Base-by-base conservation (phyloP, 1,140 invertebrate genomes). In the Aporrectodea caliginosa region DNA sequence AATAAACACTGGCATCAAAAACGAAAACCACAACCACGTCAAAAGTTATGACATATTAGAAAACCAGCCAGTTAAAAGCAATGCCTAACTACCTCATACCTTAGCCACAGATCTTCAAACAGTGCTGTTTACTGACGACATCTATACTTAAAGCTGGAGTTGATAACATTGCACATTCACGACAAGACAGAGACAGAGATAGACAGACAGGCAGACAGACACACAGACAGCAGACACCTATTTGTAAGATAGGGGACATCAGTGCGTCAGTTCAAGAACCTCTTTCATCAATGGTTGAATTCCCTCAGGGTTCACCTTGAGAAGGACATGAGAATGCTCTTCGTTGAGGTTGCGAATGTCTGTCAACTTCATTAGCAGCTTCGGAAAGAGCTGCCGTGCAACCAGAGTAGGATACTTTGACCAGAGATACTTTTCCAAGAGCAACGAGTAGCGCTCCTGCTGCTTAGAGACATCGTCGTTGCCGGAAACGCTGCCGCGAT, bases 301-400 rank as follows among this genome's bases (percentile, higher is more conserved):
- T 33, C 86, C 85, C 73, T 89, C 87, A 1, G 87, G 86, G 80
- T 88, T 88, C 70, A 88, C 84, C 81, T 86, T 87, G 71, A 90
- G 84, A 34, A 88, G 85, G 22, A 91, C 85, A 76, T 90, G 88
- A 1, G 88, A 90, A 81, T 90, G 90, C 71, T 88, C 87, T 82
- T 91, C 90, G 79, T 89, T 90, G 73, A 91, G 84, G 83, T 91
- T 90, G 31, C 90, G 86, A 78, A 91, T 87, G 84, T 91, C 90
- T 16, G 88, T 87, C 35, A 90, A 83, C 82, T 89, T 90, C 82
- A 90, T 88, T n/a, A 90, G 84, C 72, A 90, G 84, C 82, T 90
- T 89, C 22, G 90, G 88, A 82, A 89, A 91, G 75, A 90, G 81
- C 43, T 84, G 81, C 31, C 84, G 78, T 29, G 88, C 87, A 27